phyloP scores from a whole-genome alignment of 1,140 invertebrate species.

The Ostrea edulis region DNA sequence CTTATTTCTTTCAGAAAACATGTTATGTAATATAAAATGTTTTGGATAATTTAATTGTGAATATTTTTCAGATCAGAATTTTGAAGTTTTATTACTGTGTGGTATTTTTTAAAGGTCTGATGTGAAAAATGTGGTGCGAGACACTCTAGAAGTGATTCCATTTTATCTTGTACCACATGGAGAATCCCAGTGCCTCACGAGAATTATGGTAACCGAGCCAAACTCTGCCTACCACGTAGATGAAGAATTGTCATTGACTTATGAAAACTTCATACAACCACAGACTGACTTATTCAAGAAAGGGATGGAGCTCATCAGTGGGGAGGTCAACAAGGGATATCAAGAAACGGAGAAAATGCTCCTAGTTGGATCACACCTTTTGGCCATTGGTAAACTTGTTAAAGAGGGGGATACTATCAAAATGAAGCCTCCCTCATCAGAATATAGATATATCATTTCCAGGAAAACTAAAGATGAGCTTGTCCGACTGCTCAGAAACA shows the following conservation, averaged over 20 bases:
- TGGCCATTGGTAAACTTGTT: conserved; percentile 76
- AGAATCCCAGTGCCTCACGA: conserved; percentile 5
- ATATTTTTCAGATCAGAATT: too few relatives aligned
- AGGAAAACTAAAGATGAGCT: conserved; percentile 70
- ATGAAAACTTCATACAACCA: conserved; percentile 68
- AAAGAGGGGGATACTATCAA: conserved; percentile 71
- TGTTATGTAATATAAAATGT: too few relatives aligned
- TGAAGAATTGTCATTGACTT: conserved; percentile 68
- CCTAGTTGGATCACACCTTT: conserved; percentile 70
- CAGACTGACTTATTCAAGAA: conserved; percentile 56
- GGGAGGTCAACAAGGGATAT: conserved; percentile 75
- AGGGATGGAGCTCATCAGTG: conserved; percentile 72
- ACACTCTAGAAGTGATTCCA: conserved; percentile 67
- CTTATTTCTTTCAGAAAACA: too few relatives aligned
- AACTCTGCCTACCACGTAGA: conserved; percentile 65
- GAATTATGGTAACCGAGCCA: conserved; percentile 68
- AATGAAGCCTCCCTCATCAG: conserved; percentile 68
- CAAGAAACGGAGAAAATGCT: conserved; percentile 78
- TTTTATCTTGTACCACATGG: conserved; percentile 60
- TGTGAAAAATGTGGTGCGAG: conserved; percentile 64
- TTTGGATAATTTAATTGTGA: too few relatives aligned
- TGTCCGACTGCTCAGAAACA: conserved; percentile 66
- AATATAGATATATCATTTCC: conserved; percentile 74
- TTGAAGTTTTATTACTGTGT: not conserved
- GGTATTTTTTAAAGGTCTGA: conserved; percentile 67